phyloP scores from a whole-genome alignment of 2,797 vertebrate species.

The Cercopithecus mitis region DNA sequence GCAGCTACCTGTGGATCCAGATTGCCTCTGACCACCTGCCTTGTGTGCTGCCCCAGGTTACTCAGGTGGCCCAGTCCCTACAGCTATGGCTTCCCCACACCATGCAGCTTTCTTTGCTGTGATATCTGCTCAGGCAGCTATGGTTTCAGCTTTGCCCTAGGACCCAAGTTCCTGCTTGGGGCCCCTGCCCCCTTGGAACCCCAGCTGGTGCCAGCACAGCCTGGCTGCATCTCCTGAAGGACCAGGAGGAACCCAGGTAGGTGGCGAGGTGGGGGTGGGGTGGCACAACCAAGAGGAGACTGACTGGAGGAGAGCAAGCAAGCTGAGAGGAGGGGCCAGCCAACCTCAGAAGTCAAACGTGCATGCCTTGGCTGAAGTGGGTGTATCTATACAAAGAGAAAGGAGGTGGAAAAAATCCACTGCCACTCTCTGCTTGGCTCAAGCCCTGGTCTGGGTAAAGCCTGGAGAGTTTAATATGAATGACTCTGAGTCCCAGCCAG shows the following conservation, averaged over 20 bases:
- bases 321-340: neutral
- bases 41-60: neutral
- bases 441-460: slow-evolving; percentile 5
- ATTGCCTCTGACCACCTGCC: neutral
- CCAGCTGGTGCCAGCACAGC: neutral
- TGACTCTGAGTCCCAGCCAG: neutral
- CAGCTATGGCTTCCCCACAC: neutral
- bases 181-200: neutral
- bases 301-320: neutral
- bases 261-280: neutral
- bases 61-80: neutral
- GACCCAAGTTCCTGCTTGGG: neutral
- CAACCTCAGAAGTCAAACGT: neutral
- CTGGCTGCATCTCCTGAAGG: slow-evolving; percentile 32
- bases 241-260: neutral
- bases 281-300: neutral
- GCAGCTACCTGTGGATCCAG: neutral
- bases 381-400: slow-evolving; percentile 26
- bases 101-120: neutral
- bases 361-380: slow-evolving; percentile 45
- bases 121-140: neutral
- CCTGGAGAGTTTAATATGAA: neutral
- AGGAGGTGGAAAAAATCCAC: neutral
- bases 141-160: neutral
- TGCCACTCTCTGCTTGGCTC: neutral